Evolutionary conservation across 2,888 invertebrate species (phyloP), one percentile per base, ranked within the genome.

Genomic region (Pristionchus maxplancki): DNA sequence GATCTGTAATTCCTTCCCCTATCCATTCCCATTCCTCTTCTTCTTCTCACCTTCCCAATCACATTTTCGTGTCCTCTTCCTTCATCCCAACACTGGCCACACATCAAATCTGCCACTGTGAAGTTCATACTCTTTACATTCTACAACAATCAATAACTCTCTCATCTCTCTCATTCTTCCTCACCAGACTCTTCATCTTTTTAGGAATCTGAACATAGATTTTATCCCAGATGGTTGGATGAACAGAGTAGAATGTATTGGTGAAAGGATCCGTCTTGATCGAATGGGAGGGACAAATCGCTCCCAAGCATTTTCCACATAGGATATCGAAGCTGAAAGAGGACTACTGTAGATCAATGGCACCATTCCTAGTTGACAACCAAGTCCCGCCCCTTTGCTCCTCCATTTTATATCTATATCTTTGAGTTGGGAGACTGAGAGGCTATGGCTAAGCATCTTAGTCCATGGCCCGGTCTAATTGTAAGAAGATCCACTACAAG

Each of bases 261-360:
- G 82, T 50, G 53, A 58, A 83, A 15, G 82, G 53, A 83, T 50
- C 82, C 0, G 28, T 31, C 50, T 83, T 83, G 53, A 83, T 83
- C 34, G 82, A 4, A 34, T 50, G n/a, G 17, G 82, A 83, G 34
- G 50, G 44, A 53, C 82, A 83, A 11, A 83, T 40, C 8, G 6
- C 53, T 34, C 9, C 28, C 15, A 20, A 44, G 20, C 82, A 83
- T 31, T 83, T 83, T 28, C 17, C 82, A 83, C 53, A 83, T 6
- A 78, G 44, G 28, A 78, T 9, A 78, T 78, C 78, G 28, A 78
- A 78, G 24, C 78, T 83, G 53, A 11, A 44, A 31, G 28, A 24
- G 15, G 44, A 74, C 4, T 40, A 40, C 74, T 13, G 37, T 17
- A 74, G n/a, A 31, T 3, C 15, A 34, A 34, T 9, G 44, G 11